A percentile compares a stretch with the other conserved stretches of the same genome.
phyloP scores from a whole-genome alignment of 2,888 invertebrate genomes.

The Nomada fabriciana region DNA sequence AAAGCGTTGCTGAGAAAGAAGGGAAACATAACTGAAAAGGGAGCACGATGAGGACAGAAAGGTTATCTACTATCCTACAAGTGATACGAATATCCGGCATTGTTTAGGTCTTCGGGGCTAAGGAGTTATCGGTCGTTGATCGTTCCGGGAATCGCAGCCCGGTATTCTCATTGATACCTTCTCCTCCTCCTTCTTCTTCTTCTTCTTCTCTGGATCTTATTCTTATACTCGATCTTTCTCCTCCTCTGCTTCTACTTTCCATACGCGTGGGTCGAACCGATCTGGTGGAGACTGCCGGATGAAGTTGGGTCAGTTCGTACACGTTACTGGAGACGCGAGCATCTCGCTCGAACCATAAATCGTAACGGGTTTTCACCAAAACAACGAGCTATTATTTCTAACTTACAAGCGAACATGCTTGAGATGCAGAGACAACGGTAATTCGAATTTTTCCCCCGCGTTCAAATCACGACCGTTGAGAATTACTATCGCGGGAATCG shows the following conservation, averaged over 20 bases:
- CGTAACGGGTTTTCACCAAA: conserved; percentile 40
- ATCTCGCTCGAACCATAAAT: conserved; percentile 27
- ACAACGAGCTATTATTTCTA: conserved; percentile 33
- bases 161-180: conserved; percentile 62
- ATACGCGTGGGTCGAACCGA: conserved; percentile 58
- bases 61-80: conserved; percentile 59
- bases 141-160: conserved; percentile 56
- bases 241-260: conserved; percentile 14
- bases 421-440: conserved; percentile 26
- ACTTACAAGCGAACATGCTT: conserved; percentile 2
- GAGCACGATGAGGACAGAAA: conserved; percentile 42
- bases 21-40: conserved; percentile 37
- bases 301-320: conserved; percentile 35
- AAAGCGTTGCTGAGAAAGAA: conserved; percentile 39
- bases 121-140: conserved; percentile 59
- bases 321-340: conserved; percentile 29
- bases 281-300: conserved; percentile 45
- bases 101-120: conserved; percentile 67
- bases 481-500: background rate
- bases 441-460: conserved; percentile 7
- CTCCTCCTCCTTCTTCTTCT: background rate
- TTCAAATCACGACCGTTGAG: too few relatives aligned
- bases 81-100: conserved; percentile 73
- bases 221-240: background rate
- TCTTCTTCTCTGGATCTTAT: background rate